Conservation (phyloP, 2,113 vertebrate species). For the Lepus europaeus region DNA sequence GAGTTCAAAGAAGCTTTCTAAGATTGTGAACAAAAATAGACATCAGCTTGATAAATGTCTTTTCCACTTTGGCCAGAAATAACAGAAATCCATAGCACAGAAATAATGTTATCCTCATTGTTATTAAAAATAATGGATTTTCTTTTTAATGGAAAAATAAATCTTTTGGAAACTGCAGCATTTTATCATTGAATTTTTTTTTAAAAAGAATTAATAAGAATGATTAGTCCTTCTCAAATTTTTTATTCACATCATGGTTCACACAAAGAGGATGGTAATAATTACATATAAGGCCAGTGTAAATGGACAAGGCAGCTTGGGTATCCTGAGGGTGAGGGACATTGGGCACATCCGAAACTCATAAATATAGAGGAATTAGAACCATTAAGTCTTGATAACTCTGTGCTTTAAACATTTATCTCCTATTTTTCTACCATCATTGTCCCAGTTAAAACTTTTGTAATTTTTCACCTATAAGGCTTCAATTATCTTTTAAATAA, state of each 20-base stretch:
- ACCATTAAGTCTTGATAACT: constrained; percentile 18
- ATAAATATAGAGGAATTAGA: constrained; percentile 34
- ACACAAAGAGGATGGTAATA: background rate
- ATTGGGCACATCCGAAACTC: background rate
- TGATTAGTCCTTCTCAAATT: background rate
- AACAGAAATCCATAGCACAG: background rate
- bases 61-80: background rate
- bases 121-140: constrained; percentile 4
- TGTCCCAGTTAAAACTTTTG: constrained; percentile 53
- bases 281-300: background rate
- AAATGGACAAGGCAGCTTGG: background rate
- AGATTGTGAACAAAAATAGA: background rate
- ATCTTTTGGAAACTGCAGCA: background rate
- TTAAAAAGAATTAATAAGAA: background rate
- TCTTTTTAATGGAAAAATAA: constrained; percentile 45
- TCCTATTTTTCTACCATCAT: constrained; percentile 63
- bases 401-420: constrained; percentile 75
- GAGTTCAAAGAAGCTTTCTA: background rate
- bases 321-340: background rate
- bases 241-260: background rate
- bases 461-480: constrained; percentile 68
- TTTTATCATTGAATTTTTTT: background rate
- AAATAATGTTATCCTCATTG: background rate
- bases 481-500: constrained; percentile 78
- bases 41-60: background rate